Evolutionary conservation across 1,140 invertebrate species (phyloP), one percentile per base, ranked within the genome.

Genomic region (Penaeus japonicus): DNA sequence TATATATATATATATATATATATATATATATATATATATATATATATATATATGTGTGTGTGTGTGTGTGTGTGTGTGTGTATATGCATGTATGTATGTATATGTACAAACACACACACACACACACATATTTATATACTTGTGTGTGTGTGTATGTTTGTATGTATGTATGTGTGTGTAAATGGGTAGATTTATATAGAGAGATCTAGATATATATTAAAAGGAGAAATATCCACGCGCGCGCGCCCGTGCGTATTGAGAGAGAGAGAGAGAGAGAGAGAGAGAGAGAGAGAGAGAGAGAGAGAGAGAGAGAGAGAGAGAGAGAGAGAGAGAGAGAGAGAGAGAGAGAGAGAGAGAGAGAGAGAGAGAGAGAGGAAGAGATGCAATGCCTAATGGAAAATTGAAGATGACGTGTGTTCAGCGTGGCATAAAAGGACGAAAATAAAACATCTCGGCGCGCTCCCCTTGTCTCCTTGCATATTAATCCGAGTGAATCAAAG

Each of bases 41-140:
- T 17, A 65, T 17, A 65, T 17, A 24, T 24, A 65, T 17, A 65
- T 24, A 65, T 17, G 35, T 65, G 81, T 84, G 81, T 84, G 81
- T 70, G 82, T 84, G 59, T 70, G 59, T 84, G 59, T 35, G 82
- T 84, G 82, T 70, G 59, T 84, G 82, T 70, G 82, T 84, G 82
- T 84, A 62, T 70, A 39, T 70, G 82, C n/a, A n/a, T n/a, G n/a
- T n/a, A n/a, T n/a, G n/a, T n/a, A n/a, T n/a, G n/a, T n/a, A n/a
- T n/a, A n/a, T n/a, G n/a, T n/a, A n/a, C n/a, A n/a, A n/a, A n/a
- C n/a, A n/a, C n/a, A n/a, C n/a, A n/a, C n/a, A n/a, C n/a, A n/a
- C n/a, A n/a, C n/a, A n/a, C n/a, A n/a, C n/a, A n/a, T n/a, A n/a
- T n/a, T n/a, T n/a, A n/a, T n/a, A n/a, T n/a, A n/a, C n/a, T n/a